A percentile compares a stretch with the other conserved stretches of the same genome.
phyloP scores from a whole-genome alignment of 2,113 vertebrate species.

The Phoxinus phoxinus region DNA sequence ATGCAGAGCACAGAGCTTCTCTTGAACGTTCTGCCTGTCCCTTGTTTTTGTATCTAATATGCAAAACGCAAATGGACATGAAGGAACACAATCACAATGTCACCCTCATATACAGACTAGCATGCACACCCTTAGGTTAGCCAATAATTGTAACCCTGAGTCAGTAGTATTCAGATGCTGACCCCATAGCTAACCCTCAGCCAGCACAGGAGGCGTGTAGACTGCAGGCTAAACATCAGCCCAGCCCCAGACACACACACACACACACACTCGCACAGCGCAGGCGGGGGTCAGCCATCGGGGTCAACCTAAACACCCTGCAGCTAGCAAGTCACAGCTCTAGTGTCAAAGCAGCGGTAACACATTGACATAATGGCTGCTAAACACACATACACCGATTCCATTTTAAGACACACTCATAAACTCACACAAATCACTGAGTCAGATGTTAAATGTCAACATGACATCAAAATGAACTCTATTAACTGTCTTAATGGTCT shows the following conservation, averaged over 20 bases:
- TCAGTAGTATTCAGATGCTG: slow-evolving; percentile 63
- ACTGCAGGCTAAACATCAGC: slow-evolving; percentile 63
- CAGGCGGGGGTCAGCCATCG: slow-evolving; percentile 62
- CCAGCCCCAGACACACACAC: slow-evolving; percentile 38
- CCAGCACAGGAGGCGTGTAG: slow-evolving; percentile 61
- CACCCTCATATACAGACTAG: slow-evolving; percentile 38
- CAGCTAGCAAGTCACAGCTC: slow-evolving; percentile 62
- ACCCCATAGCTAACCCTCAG: slow-evolving; percentile 66
- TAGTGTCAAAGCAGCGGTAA: slow-evolving; percentile 64
- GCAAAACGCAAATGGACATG: slow-evolving; percentile 26
- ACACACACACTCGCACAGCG: slow-evolving; percentile 41
- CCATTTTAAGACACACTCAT: slow-evolving; percentile 47
- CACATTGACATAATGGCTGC: slow-evolving; percentile 58
- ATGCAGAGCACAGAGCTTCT: background rate
- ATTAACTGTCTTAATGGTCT: background rate
- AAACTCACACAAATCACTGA: slow-evolving; percentile 24
- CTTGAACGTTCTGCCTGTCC: slow-evolving; percentile 23
- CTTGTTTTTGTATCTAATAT: slow-evolving; percentile 5
- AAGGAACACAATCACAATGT: slow-evolving; percentile 37
- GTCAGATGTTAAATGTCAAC: background rate
- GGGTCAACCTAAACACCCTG: slow-evolving; percentile 66
- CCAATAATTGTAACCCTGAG: slow-evolving; percentile 67
- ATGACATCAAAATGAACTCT: background rate
- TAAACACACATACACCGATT: slow-evolving; percentile 37
- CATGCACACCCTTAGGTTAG: slow-evolving; percentile 49